A percentile compares a stretch with the other conserved stretches of the same genome.
Conservation (phyloP, 2,888 invertebrate species). For the Hydriomena furcata region DNA sequence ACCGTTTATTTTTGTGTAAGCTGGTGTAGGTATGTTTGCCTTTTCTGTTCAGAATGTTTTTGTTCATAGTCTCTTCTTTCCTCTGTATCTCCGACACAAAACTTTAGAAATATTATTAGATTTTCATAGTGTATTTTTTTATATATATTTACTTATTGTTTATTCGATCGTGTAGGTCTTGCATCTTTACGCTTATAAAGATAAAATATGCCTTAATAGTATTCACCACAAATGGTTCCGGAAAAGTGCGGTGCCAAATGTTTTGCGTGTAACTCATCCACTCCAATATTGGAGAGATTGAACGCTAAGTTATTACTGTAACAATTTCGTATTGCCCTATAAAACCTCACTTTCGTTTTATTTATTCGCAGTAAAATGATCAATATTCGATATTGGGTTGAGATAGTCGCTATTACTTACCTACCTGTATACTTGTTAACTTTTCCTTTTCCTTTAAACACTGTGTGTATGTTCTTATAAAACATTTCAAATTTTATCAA, state of each 20-base stretch:
- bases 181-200: no score
- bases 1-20: constrained; percentile 55
- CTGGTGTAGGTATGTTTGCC: constrained; percentile 36
- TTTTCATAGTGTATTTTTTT: no score
- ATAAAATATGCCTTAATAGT: constrained; percentile 54
- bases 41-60: constrained; percentile 28
- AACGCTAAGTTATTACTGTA: constrained; percentile 75
- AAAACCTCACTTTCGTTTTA: constrained; percentile 79
- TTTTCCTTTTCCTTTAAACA: no score
- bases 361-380: constrained; percentile 80
- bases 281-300: constrained; percentile 76
- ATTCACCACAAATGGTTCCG: constrained; percentile 55
- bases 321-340: constrained; percentile 80
- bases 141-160: no score
- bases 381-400: constrained; percentile 74
- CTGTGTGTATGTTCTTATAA: no score
- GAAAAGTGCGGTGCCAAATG: constrained; percentile 55
- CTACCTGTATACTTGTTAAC: no score
- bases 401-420: constrained; percentile 50
- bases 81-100: no score
- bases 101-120: constrained; percentile 27
- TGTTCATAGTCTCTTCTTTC: constrained; percentile 22
- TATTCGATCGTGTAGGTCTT: no score
- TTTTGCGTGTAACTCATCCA: constrained; percentile 72
- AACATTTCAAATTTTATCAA: no score